These are phyloP conservation scores for Artibeus jamaicensis DNA, from an alignment of 2,797 vertebrate species.

Conservation along the genomic window DNA sequence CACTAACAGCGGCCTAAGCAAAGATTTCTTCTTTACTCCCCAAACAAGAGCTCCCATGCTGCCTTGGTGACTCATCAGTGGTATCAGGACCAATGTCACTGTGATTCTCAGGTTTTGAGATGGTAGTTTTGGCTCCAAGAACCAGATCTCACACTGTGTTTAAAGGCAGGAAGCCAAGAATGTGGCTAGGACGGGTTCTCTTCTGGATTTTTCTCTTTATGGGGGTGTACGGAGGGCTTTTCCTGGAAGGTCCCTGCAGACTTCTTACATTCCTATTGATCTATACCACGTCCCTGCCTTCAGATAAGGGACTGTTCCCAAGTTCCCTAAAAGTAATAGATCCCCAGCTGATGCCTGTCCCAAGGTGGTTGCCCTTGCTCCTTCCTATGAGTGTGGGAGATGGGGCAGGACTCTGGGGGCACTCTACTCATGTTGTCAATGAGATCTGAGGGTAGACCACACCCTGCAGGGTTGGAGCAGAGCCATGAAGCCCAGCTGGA, in stretches of 20 bases:
- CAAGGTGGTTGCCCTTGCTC: background rate
- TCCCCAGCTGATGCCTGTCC: background rate
- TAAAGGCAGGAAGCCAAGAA: background rate
- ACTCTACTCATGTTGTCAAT: background rate
- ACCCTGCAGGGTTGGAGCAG: background rate
- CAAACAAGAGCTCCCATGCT: background rate
- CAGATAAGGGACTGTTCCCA: background rate
- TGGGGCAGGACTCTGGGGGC: background rate
- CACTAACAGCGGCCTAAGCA: rapidly evolving
- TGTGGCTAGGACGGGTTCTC: background rate
- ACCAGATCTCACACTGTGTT: background rate
- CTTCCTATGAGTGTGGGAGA: background rate
- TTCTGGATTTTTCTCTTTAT: background rate
- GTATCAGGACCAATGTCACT: background rate
- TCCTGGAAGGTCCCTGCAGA: background rate
- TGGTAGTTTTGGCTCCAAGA: background rate
- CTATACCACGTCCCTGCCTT: background rate
- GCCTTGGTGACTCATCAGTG: background rate
- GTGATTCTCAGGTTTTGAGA: background rate
- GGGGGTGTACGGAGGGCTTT: background rate
- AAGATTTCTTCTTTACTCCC: background rate
- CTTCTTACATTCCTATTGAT: background rate
- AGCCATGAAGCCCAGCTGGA: background rate
- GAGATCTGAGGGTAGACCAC: background rate
- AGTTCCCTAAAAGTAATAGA: background rate